Percentiles rank a stretch among this genome's conserved stretches.
These are phyloP conservation scores for Takifugu rubripes DNA, from an alignment of 2,797 vertebrate species.

Conservation along the genomic window DNA sequence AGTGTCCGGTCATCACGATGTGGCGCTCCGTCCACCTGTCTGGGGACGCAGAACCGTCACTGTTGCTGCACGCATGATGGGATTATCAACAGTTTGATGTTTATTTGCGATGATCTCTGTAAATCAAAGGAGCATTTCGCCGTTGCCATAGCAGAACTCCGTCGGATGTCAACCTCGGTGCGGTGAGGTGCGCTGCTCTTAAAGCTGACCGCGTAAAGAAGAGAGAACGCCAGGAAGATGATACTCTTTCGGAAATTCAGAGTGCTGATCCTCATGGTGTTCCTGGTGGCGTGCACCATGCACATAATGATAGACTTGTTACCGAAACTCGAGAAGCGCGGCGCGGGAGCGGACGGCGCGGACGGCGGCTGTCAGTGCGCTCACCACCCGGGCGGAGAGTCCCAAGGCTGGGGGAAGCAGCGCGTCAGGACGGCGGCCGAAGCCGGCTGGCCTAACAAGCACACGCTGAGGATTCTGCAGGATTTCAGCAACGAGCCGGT, in stretches of 20 bases:
- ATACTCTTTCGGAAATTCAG: slow-evolving; percentile 90
- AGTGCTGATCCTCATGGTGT: slow-evolving; percentile 87
- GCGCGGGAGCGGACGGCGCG: slow-evolving; percentile 66
- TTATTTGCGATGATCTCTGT: slow-evolving; percentile 46
- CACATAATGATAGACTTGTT: slow-evolving; percentile 94
- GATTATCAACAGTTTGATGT: slow-evolving; percentile 40
- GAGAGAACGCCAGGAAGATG: slow-evolving; percentile 72
- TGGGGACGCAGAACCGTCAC: slow-evolving; percentile 29
- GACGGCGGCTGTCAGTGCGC: slow-evolving; percentile 84
- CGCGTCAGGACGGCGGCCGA: slow-evolving; percentile 69
- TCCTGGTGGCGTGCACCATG: slow-evolving; percentile 91
- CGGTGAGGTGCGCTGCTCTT: slow-evolving; percentile 44
- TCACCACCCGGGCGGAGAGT: slow-evolving; percentile 74
- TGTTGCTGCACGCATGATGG: slow-evolving; percentile 35
- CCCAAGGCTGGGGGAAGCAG: slow-evolving; percentile 77
- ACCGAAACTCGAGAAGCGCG: slow-evolving; percentile 86
- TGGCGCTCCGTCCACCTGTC: slow-evolving; percentile 46
- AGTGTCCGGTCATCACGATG: slow-evolving; percentile 25
- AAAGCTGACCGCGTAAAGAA: slow-evolving; percentile 18
- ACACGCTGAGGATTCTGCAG: slow-evolving; percentile 90
- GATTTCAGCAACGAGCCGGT: slow-evolving; percentile 92
- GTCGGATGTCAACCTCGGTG: slow-evolving; percentile 46
- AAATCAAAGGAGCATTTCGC: slow-evolving; percentile 34
- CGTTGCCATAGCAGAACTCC: slow-evolving; percentile 47
- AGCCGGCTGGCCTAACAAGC: slow-evolving; percentile 88